Evolutionary conservation across 2,797 vertebrate genomes (phyloP).

Genomic region (Manis javanica): DNA sequence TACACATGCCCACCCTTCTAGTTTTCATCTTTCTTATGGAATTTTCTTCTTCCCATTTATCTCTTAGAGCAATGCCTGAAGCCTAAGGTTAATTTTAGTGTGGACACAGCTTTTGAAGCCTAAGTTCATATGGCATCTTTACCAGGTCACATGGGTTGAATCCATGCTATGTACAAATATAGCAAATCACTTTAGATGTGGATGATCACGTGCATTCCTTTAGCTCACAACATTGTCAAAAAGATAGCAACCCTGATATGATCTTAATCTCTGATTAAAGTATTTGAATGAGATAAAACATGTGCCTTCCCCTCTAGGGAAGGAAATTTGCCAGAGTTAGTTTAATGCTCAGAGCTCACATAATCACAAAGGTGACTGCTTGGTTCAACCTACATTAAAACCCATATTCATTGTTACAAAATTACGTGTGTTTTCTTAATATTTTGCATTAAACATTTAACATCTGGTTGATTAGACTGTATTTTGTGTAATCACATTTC

Average conservation of each 20-base stretch:
- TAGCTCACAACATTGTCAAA: neutral
- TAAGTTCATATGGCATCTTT: neutral
- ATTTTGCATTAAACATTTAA: slow-evolving; percentile 32
- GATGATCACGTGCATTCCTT: neutral
- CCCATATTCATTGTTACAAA: neutral
- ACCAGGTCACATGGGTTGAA: neutral
- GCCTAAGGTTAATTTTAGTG: neutral
- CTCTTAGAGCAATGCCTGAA: neutral
- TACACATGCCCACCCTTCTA: neutral
- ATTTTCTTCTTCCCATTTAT: neutral
- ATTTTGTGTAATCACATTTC: slow-evolving; percentile 42
- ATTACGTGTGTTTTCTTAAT: neutral
- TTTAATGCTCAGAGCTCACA: neutral
- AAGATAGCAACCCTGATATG: neutral
- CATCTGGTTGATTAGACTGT: neutral
- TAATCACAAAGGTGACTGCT: slow-evolving; percentile 22
- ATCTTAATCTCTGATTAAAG: neutral
- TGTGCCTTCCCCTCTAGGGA: neutral
- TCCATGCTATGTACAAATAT: neutral
- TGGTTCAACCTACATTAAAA: slow-evolving; percentile 36
- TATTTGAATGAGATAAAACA: neutral
- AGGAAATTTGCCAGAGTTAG: neutral
- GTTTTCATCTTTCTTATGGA: neutral
- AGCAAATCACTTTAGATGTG: neutral
- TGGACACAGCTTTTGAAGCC: neutral